Evolutionary conservation across 2,888 invertebrate species (phyloP).

Genomic region (Osedax frankpressi): DNA sequence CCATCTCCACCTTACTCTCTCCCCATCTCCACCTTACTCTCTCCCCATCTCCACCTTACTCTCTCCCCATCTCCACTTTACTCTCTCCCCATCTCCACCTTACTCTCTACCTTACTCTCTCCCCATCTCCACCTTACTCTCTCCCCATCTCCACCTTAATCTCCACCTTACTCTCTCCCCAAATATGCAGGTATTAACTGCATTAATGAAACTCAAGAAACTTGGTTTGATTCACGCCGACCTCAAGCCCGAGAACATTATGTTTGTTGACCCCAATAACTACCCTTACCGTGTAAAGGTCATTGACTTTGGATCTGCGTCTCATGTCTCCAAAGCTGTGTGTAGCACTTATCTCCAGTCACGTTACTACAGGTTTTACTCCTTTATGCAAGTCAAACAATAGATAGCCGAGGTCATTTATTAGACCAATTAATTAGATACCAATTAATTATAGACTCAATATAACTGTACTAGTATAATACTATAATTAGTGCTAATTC

Average conservation of each 20-base stretch:
- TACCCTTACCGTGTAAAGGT: slow-evolving; percentile 96
- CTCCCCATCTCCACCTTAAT: not conserved
- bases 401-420: too few species aligned
- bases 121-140: not conserved
- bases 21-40: too few species aligned
- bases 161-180: not conserved
- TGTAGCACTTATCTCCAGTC: slow-evolving; percentile 99
- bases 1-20: too few species aligned
- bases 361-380: slow-evolving; percentile 87
- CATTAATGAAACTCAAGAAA: slow-evolving; percentile 76
- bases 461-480: too few species aligned
- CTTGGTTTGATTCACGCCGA: slow-evolving; percentile 98
- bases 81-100: too few species aligned
- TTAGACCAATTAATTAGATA: too few species aligned
- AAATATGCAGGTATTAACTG: slow-evolving; percentile 57
- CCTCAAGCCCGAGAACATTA: slow-evolving; percentile 98
- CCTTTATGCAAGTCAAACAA: too few species aligned
- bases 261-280: slow-evolving; percentile 94
- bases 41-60: too few species aligned
- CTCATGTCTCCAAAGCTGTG: slow-evolving; percentile 96
- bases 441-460: too few species aligned
- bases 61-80: too few species aligned
- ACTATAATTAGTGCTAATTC: too few species aligned
- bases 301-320: slow-evolving; percentile 98
- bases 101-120: too few species aligned